Evolutionary conservation across 2,113 vertebrate genomes (phyloP), one percentile per base, ranked within the genome.

Genomic region (Larimichthys polyactis): DNA sequence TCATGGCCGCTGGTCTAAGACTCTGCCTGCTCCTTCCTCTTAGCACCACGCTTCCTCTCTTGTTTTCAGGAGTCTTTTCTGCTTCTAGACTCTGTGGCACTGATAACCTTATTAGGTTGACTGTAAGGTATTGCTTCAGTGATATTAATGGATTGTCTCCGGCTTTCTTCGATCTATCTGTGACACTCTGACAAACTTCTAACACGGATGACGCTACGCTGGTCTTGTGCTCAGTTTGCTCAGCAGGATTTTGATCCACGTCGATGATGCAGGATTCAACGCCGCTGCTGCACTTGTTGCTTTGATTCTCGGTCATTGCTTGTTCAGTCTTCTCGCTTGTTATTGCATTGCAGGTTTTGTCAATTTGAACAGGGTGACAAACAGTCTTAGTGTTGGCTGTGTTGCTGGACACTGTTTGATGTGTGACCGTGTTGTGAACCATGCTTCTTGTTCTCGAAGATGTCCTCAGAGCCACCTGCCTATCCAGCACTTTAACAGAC

Each of bases 81-180:
- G 59, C 67, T 68, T 74, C 81, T 74, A 75, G 7, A 58, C 79
- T 64, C 27, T 72, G 86, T 46, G 85, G 81, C 63, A 92, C 22
- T 1, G 92, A 72, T 46, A 96, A 74, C 84, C 95, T 91, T 5
- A 93, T 94, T 32, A 96, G 87, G 66, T 85, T 92, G 48, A 96
- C 94, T 15, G 86, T 94, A 32, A 96, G 75, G 73, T 96, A 95
- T 89, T 93, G 94, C 68, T 92, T 96, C 79, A 95, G 88, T 15
- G 91, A 88, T 69, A 85, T 57, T 9, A 86, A 40, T 11, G 88
- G 89, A 69, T 89, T 84, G 78, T 87, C 90, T 27, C 9, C 66
- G 9, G 72, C 49, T 46, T 71, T 85, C 75, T 86, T 81, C 1
- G 29, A 62, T 46, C 55, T 63, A 12, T 66, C 57, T 1, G 58